A percentile compares a stretch with the other conserved stretches of the same genome.
Conservation (phyloP, 2,113 vertebrate species). For the Erythrocercus mccallii region DNA sequence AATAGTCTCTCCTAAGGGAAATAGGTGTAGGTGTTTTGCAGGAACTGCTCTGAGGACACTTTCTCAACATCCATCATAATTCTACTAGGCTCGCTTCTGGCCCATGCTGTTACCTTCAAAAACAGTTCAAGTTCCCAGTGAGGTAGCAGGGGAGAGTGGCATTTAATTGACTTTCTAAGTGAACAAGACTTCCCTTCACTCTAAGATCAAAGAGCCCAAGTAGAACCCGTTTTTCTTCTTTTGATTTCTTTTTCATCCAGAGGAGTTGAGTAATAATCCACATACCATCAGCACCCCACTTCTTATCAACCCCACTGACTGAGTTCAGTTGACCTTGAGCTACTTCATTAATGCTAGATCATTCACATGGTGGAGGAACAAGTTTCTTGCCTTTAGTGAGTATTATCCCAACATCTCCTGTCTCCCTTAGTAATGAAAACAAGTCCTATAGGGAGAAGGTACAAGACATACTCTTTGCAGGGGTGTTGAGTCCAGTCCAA, state of each 20-base stretch:
- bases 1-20: neutral
- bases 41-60: neutral
- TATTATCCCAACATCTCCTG: neutral
- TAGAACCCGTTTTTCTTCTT: neutral
- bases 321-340: neutral
- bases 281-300: neutral
- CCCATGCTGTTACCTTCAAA: neutral
- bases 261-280: neutral
- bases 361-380: neutral
- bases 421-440: neutral
- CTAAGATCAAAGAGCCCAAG: neutral
- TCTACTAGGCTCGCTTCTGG: neutral
- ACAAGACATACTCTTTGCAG: neutral
- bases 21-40: neutral
- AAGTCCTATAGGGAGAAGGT: neutral
- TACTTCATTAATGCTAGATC: neutral
- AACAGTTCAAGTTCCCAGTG: neutral
- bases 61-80: neutral
- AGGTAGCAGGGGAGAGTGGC: neutral
- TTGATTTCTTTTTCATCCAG: neutral
- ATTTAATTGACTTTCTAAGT: neutral
- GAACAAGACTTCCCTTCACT: neutral
- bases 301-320: neutral
- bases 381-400: neutral
- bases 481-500: neutral